A percentile compares a stretch with the other conserved stretches of the same genome.
Evolutionary conservation across 2,888 invertebrate species (phyloP).

Genomic region (Balanococcus diminutus): DNA sequence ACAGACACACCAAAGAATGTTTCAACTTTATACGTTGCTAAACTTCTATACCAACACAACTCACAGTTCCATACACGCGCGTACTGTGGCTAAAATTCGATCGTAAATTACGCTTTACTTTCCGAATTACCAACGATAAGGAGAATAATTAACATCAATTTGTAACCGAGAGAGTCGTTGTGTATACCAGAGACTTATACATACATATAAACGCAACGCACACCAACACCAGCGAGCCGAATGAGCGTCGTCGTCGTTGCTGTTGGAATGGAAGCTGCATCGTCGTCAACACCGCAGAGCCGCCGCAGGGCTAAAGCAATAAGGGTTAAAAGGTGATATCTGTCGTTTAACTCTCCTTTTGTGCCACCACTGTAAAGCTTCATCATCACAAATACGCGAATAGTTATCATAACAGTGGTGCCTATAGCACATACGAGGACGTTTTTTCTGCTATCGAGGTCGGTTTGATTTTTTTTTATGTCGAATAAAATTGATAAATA

Average conservation of each 20-base stretch:
- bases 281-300: neutral
- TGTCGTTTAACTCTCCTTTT: constrained; percentile 17
- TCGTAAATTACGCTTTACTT: constrained; percentile 45
- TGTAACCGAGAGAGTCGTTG: neutral
- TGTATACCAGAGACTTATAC: neutral
- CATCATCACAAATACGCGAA: neutral
- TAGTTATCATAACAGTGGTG: neutral
- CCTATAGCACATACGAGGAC: too few species aligned
- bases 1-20: neutral
- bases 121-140: constrained; percentile 41
- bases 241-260: neutral
- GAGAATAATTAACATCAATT: constrained; percentile 46
- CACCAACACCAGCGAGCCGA: too few species aligned
- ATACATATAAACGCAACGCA: too few species aligned
- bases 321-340: constrained; percentile 30
- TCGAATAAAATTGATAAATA: too few species aligned
- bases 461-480: too few species aligned
- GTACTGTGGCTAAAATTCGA: constrained; percentile 37
- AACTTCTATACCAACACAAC: neutral
- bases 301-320: neutral
- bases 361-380: neutral
- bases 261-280: neutral
- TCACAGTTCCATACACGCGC: neutral
- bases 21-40: constrained; percentile 8
- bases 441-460: too few species aligned